Conservation (phyloP, 2,888 invertebrate genomes). For the Leptothorax acervorum region DNA sequence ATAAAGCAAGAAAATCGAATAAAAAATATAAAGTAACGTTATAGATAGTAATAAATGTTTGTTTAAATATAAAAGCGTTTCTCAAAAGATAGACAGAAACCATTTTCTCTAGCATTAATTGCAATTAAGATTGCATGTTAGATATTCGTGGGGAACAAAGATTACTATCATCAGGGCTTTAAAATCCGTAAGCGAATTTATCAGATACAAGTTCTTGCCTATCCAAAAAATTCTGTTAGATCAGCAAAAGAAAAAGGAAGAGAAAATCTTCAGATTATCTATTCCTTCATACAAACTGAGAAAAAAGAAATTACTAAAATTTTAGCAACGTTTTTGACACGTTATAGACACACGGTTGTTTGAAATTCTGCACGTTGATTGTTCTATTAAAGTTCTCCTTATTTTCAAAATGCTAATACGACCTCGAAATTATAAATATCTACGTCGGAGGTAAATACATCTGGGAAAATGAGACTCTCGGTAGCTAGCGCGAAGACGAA, state of each 20-base stretch:
- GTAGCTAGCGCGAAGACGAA: constrained; percentile 42
- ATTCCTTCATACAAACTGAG: background rate
- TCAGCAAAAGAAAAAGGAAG: too few relatives aligned
- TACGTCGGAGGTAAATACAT: constrained; percentile 42
- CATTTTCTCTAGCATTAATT: background rate
- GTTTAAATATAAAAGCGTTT: background rate
- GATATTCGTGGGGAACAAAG: background rate
- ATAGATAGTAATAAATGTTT: background rate
- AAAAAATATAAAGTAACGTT: background rate
- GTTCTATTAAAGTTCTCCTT: background rate
- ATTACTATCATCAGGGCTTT: background rate
- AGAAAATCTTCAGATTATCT: background rate
- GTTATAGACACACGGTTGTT: background rate
- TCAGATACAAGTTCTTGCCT: background rate
- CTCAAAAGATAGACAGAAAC: background rate
- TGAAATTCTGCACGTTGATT: constrained; percentile 16
- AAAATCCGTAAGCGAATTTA: background rate
- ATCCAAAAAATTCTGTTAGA: background rate
- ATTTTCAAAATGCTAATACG: constrained; percentile 14
- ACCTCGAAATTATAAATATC: constrained; percentile 42
- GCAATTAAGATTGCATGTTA: constrained; percentile 9
- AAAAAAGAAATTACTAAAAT: background rate
- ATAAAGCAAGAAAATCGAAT: background rate
- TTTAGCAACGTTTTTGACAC: background rate
- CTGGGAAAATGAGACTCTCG: constrained; percentile 34